phyloP scores from a whole-genome alignment of 2,113 vertebrate species.

The Macrotis lagotis region DNA sequence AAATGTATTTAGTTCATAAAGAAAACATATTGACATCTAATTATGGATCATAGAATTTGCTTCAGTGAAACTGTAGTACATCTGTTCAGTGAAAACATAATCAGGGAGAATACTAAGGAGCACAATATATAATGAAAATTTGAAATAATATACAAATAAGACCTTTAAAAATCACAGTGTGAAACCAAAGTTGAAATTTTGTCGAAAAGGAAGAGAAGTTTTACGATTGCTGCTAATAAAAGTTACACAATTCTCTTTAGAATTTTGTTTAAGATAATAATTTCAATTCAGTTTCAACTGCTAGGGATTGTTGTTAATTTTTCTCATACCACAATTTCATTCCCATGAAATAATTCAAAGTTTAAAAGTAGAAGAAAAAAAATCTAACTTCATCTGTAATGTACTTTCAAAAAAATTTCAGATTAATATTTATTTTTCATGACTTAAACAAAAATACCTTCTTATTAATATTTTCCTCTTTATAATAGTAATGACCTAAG shows the following conservation, averaged over 20 bases:
- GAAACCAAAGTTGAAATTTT: slow-evolving; percentile 77
- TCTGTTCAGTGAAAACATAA: slow-evolving; percentile 88
- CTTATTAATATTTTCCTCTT: slow-evolving; percentile 35
- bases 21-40: slow-evolving; percentile 90
- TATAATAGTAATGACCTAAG: slow-evolving; percentile 21
- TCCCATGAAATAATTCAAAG: slow-evolving; percentile 32
- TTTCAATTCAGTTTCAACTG: not conserved
- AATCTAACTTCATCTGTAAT: not conserved
- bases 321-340: not conserved
- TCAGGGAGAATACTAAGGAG: slow-evolving; percentile 82
- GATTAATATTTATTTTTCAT: not conserved
- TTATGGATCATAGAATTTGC: slow-evolving; percentile 87
- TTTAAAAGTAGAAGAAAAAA: slow-evolving; percentile 29
- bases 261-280: slow-evolving; percentile 31
- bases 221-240: slow-evolving; percentile 48
- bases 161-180: slow-evolving; percentile 79
- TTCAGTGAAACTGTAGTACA: slow-evolving; percentile 85
- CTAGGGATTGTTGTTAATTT: not conserved
- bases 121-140: slow-evolving; percentile 85
- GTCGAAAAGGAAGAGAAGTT: slow-evolving; percentile 35
- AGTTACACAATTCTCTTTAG: slow-evolving; percentile 35
- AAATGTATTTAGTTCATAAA: slow-evolving; percentile 88
- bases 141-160: slow-evolving; percentile 84
- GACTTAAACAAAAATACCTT: slow-evolving; percentile 31
- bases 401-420: slow-evolving; percentile 16